Evolutionary conservation across 2,113 vertebrate genomes (phyloP).

Genomic region (Amia ocellicauda): DNA sequence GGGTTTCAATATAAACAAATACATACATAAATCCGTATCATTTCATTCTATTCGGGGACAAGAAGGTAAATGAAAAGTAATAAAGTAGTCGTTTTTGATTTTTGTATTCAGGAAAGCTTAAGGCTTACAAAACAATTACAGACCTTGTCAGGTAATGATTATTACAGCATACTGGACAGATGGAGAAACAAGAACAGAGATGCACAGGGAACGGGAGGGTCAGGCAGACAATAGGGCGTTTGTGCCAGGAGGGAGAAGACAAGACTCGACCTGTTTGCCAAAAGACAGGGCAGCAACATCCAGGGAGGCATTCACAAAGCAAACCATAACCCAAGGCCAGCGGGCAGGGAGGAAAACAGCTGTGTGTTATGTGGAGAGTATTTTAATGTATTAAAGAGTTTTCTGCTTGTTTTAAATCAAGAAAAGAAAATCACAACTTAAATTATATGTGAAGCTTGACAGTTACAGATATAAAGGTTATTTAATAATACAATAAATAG

Average conservation of each 20-base stretch:
- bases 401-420: too few relatives aligned
- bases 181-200: background rate
- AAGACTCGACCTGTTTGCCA: background rate
- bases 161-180: background rate
- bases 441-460: too few relatives aligned
- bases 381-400: too few relatives aligned
- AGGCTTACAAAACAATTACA: background rate
- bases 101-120: background rate
- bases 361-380: too few relatives aligned
- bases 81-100: background rate
- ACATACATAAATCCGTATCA: too few relatives aligned
- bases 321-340: background rate
- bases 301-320: background rate
- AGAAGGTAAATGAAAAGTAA: too few relatives aligned
- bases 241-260: background rate
- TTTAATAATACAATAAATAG: too few relatives aligned
- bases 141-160: conserved; percentile 14
- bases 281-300: background rate
- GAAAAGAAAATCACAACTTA: too few relatives aligned
- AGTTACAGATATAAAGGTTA: too few relatives aligned
- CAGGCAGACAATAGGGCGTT: background rate
- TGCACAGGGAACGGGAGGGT: background rate
- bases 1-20: too few relatives aligned
- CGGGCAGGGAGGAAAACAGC: too few relatives aligned
- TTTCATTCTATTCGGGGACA: too few relatives aligned